A percentile compares a stretch with the other conserved stretches of the same genome.
Evolutionary conservation across 35 echinoderm and acorn worm species (phyloP).

Genomic region (Anneissia japonica): DNA sequence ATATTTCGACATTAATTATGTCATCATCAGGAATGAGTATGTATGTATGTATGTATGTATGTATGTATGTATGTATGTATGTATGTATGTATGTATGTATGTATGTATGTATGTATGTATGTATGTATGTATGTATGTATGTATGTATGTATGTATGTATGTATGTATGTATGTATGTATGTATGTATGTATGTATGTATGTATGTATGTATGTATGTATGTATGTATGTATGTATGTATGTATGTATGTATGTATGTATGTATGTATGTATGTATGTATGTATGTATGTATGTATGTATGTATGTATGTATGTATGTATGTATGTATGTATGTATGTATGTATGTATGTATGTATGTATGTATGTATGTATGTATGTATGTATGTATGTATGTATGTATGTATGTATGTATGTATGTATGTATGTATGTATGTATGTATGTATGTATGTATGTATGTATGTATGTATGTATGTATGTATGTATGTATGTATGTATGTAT

Average conservation of each 20-base stretch:
- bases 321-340: not conserved
- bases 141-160: slow-evolving; percentile 18
- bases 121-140: slow-evolving; percentile 22
- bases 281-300: slow-evolving; percentile 10
- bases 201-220: slow-evolving; percentile 13
- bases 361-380: not conserved
- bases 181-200: slow-evolving; percentile 15
- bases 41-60: slow-evolving; percentile 6
- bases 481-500: not conserved
- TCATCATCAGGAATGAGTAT: not conserved
- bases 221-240: slow-evolving; percentile 7
- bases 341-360: not conserved
- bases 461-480: not conserved
- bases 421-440: not conserved
- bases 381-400: not conserved
- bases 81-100: slow-evolving; percentile 19
- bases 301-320: slow-evolving; percentile 13
- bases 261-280: slow-evolving; percentile 13
- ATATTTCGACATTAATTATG: too few species aligned
- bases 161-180: slow-evolving; percentile 15
- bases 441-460: not conserved
- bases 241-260: slow-evolving; percentile 13
- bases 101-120: slow-evolving; percentile 19
- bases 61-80: slow-evolving; percentile 19
- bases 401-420: not conserved